Evolutionary conservation across 2,888 invertebrate genomes (phyloP).

Genomic region (Dendrolimus pini): DNA sequence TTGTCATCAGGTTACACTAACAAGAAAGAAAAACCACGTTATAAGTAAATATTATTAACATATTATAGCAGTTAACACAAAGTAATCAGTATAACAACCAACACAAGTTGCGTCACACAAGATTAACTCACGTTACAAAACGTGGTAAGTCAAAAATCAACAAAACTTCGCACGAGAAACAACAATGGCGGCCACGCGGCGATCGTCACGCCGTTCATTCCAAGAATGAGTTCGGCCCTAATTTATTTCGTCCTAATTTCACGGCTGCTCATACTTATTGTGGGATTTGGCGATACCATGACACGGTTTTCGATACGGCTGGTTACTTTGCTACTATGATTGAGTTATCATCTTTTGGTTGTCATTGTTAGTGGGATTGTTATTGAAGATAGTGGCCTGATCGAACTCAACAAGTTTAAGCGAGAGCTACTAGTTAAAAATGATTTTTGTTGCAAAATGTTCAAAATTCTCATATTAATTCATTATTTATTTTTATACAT

Average conservation of each 20-base stretch:
- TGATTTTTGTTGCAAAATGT: too few relatives aligned
- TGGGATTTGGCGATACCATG: constrained; percentile 60
- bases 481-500: too few relatives aligned
- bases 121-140: constrained; percentile 39
- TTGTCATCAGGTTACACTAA: too few relatives aligned
- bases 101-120: constrained; percentile 31
- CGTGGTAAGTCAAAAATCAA: constrained; percentile 35
- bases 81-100: too few relatives aligned
- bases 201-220: constrained; percentile 45
- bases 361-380: background rate
- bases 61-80: too few relatives aligned
- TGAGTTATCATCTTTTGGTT: constrained; percentile 50
- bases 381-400: background rate
- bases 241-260: constrained; percentile 66
- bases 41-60: too few relatives aligned
- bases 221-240: constrained; percentile 55
- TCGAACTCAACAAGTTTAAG: too few relatives aligned
- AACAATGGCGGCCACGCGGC: constrained; percentile 65
- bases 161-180: constrained; percentile 56
- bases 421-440: too few relatives aligned
- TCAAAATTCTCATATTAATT: too few relatives aligned
- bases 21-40: too few relatives aligned
- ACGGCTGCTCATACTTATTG: constrained; percentile 66
- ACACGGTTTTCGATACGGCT: constrained; percentile 63
- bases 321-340: constrained; percentile 43